A percentile compares a stretch with the other conserved stretches of the same genome.
Evolutionary conservation across 2,113 vertebrate genomes (phyloP).

Genomic region (Hoplias malabaricus): DNA sequence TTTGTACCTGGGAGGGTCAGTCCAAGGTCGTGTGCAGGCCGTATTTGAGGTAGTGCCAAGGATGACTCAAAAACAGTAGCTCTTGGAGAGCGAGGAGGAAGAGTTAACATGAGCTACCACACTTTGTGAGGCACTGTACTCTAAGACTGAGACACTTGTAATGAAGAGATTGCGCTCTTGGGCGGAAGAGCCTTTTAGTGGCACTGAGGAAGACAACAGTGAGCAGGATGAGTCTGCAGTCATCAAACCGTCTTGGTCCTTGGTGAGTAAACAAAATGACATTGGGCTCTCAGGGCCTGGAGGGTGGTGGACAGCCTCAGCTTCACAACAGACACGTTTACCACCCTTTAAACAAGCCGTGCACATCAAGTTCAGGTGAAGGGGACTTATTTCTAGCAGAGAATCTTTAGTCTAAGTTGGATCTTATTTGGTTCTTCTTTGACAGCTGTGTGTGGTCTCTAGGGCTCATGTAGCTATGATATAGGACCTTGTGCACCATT

Average conservation of each 20-base stretch:
- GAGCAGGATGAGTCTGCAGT: constrained; percentile 60
- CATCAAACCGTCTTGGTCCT: constrained; percentile 63
- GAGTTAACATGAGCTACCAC: constrained; percentile 27
- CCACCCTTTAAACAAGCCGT: background rate
- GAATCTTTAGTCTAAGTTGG: background rate
- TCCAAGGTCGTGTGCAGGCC: constrained; percentile 44
- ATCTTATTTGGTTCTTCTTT: background rate
- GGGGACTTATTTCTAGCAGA: no score
- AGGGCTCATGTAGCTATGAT: background rate
- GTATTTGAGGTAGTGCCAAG: constrained; percentile 41
- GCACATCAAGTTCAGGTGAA: background rate
- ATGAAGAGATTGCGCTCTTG: constrained; percentile 67
- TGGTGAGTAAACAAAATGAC: constrained; percentile 66
- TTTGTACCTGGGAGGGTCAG: constrained; percentile 37
- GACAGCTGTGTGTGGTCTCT: background rate
- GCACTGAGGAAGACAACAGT: constrained; percentile 60
- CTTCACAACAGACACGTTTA: background rate
- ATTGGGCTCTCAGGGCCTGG: background rate
- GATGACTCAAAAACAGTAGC: constrained; percentile 45
- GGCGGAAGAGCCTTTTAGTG: constrained; percentile 51
- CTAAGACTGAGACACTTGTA: no score
- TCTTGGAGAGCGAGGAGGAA: constrained; percentile 7
- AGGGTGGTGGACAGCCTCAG: background rate
- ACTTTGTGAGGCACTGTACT: constrained; percentile 32
- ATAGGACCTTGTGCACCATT: no score